Conservation (phyloP, 2,113 vertebrate genomes). For the Dasyprocta punctata region DNA sequence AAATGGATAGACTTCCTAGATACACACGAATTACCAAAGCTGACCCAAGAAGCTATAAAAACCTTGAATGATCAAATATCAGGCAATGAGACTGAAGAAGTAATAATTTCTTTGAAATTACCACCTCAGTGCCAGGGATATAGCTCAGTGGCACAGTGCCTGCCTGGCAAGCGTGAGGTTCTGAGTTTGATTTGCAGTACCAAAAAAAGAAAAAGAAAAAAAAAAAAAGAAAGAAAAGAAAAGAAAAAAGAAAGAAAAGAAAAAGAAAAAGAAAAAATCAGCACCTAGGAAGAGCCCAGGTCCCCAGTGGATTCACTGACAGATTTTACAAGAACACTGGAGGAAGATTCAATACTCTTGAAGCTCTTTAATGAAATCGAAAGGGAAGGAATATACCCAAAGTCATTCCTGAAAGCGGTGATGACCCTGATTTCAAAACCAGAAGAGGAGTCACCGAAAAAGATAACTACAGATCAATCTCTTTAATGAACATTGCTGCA, state of each 20-base stretch:
- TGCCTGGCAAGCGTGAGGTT: too few species aligned
- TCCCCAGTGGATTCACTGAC: background rate
- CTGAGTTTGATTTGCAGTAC: too few species aligned
- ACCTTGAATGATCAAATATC: background rate
- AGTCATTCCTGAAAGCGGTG: background rate
- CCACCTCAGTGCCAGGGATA: background rate
- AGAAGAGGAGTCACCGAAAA: background rate
- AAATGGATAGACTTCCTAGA: background rate
- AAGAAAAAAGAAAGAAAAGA: too few species aligned
- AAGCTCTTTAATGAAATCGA: background rate
- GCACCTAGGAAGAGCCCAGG: background rate
- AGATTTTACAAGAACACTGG: background rate
- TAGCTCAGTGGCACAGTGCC: too few species aligned
- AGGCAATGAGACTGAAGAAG: background rate
- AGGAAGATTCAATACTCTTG: background rate
- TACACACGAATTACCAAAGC: background rate
- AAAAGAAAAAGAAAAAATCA: too few species aligned
- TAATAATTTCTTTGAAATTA: background rate
- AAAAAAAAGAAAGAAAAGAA: too few species aligned
- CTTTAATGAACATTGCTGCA: background rate
- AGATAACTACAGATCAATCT: background rate
- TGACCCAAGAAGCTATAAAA: background rate
- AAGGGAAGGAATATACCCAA: background rate
- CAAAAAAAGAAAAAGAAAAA: too few species aligned
- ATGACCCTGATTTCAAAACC: background rate